Conservation (phyloP, 1,140 invertebrate species). For the Drosophila seguyi region DNA sequence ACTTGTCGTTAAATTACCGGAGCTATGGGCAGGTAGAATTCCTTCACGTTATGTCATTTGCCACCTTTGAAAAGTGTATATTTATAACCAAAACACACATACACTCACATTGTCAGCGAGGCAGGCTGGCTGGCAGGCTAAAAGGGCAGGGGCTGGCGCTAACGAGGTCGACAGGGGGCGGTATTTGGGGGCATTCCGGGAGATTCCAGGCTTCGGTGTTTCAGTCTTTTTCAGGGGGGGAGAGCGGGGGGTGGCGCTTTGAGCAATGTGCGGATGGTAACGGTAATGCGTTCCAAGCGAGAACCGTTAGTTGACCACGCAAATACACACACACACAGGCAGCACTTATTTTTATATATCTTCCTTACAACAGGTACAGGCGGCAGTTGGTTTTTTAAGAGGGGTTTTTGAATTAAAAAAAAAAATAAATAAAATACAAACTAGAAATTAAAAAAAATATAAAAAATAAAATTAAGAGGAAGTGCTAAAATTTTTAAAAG, state of each 20-base stretch:
- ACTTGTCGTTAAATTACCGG: slow-evolving; percentile 9
- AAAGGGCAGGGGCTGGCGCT: slow-evolving; percentile 13
- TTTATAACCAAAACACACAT: slow-evolving; percentile 49
- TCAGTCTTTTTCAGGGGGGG: not conserved
- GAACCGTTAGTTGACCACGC: slow-evolving; percentile 57
- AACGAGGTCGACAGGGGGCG: slow-evolving; percentile 32
- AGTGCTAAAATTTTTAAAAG: not conserved
- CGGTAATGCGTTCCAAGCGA: slow-evolving; percentile 47
- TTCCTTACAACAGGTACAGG: not conserved
- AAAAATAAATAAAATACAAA: not conserved
- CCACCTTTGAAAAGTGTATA: slow-evolving; percentile 45
- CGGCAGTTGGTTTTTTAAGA: not conserved
- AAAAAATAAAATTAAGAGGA: not conserved
- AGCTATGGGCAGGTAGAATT: no score
- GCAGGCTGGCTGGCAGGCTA: no score
- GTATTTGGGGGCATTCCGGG: slow-evolving; percentile 5
- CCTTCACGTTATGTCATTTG: slow-evolving; percentile 44
- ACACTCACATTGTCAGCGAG: slow-evolving; percentile 27
- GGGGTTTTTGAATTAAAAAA: no score
- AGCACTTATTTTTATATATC: slow-evolving; percentile 52
- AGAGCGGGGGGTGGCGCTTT: no score
- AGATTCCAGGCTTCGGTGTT: slow-evolving; percentile 2
- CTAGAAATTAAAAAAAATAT: not conserved
- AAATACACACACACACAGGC: slow-evolving; percentile 23
- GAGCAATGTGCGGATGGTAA: slow-evolving; percentile 14